These are phyloP conservation scores for Hypomecis punctinalis DNA, from an alignment of 2,888 invertebrate genomes.

Conservation along the genomic window DNA sequence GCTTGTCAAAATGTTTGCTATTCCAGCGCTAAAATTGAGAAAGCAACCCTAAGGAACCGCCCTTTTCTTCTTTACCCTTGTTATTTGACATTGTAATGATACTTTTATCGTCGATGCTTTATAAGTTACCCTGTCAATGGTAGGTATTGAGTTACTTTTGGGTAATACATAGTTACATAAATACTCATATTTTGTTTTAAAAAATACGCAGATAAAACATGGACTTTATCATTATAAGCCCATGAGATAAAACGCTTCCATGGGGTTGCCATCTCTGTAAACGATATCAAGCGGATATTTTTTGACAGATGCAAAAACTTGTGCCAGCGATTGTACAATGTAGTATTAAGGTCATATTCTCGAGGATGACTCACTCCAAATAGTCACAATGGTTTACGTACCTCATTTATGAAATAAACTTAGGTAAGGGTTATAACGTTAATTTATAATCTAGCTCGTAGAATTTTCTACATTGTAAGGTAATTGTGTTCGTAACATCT, in stretches of 20 bases:
- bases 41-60: no score
- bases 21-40: slow-evolving; percentile 7
- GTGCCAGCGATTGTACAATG: slow-evolving; percentile 53
- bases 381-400: slow-evolving; percentile 83
- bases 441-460: slow-evolving; percentile 65
- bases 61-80: no score
- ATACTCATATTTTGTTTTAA: no score
- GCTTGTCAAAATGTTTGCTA: slow-evolving; percentile 42
- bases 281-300: slow-evolving; percentile 26
- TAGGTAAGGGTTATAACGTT: slow-evolving; percentile 71
- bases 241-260: no score
- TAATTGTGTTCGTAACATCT: slow-evolving; percentile 51
- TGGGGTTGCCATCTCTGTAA: no score
- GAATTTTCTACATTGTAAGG: slow-evolving; percentile 55
- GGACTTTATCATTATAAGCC: no score
- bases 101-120: no score
- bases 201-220: no score
- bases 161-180: no score
- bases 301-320: slow-evolving; percentile 45
- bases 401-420: slow-evolving; percentile 81
- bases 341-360: slow-evolving; percentile 55
- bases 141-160: no score
- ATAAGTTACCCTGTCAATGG: no score
- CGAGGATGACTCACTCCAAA: slow-evolving; percentile 61
- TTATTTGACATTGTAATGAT: no score